Conservation (phyloP, 2,797 vertebrate species). For the Aquila chrysaetos region DNA sequence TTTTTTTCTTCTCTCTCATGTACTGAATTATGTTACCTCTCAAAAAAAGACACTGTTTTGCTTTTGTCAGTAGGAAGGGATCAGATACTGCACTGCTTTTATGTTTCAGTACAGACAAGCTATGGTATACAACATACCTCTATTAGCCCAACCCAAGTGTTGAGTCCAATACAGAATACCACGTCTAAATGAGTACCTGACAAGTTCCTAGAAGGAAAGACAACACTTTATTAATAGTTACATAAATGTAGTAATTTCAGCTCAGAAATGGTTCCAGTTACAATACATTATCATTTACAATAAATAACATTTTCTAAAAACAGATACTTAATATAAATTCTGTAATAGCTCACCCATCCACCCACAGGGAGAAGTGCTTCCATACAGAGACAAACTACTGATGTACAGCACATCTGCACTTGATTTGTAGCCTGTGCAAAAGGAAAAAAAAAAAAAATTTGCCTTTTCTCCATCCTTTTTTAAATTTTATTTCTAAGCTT, state of each 20-base stretch:
- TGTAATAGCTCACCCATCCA: not conserved
- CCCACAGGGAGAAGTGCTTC: not conserved
- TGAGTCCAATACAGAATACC: not conserved
- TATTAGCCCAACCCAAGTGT: not conserved
- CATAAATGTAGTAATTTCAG: slow-evolving; percentile 9
- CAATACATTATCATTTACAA: not conserved
- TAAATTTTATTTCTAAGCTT: not conserved
- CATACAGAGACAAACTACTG: not conserved
- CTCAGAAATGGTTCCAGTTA: slow-evolving; percentile 23
- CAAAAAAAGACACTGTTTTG: not conserved
- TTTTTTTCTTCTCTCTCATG: not conserved
- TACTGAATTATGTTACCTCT: not conserved
- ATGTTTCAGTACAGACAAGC: not conserved
- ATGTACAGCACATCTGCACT: not conserved
- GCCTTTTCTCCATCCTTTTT: not conserved
- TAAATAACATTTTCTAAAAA: slow-evolving; percentile 42
- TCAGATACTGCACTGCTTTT: not conserved
- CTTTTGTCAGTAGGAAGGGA: not conserved
- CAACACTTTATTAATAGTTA: slow-evolving; percentile 46
- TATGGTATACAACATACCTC: not conserved
- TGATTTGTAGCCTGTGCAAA: not conserved
- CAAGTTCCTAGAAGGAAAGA: slow-evolving; percentile 37
- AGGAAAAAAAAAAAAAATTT: not conserved
- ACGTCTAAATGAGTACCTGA: not conserved
- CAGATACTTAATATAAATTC: slow-evolving; percentile 2